Evolutionary conservation across 2,113 vertebrate genomes (phyloP).

Genomic region (Cacatua alba): DNA sequence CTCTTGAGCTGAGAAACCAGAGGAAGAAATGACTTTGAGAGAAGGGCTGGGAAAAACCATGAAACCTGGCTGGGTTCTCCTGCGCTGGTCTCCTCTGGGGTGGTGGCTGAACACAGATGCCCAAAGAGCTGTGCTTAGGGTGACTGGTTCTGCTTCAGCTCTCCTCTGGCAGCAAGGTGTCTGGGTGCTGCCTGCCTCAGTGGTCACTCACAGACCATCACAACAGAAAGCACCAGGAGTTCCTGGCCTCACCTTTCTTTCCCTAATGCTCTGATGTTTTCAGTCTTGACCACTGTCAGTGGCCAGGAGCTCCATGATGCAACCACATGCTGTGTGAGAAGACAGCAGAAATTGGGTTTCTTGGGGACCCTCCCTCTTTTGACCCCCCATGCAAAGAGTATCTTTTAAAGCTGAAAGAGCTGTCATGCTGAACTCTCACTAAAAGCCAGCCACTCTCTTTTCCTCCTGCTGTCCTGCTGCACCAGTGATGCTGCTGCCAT

Average conservation of each 20-base stretch:
- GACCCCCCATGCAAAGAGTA: neutral
- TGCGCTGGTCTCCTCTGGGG: neutral
- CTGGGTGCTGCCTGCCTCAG: neutral
- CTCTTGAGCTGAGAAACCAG: too few relatives aligned
- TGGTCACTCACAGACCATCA: neutral
- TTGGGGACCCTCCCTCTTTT: neutral
- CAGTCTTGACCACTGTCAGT: neutral
- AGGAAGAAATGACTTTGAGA: too few relatives aligned
- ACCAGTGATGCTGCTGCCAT: neutral
- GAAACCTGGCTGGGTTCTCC: neutral
- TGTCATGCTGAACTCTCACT: neutral
- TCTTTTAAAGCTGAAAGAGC: neutral
- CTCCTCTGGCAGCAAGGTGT: neutral
- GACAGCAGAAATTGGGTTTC: neutral
- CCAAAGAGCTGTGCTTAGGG: neutral
- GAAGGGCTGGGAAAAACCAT: too few relatives aligned
- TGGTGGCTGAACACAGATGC: neutral
- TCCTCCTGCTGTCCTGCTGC: neutral
- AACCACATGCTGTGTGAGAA: neutral
- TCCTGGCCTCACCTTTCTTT: neutral
- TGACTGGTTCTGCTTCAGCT: neutral
- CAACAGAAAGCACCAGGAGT: neutral
- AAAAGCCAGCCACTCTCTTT: neutral
- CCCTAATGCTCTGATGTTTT: neutral
- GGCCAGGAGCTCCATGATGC: neutral